Percentiles rank a stretch among this genome's conserved stretches.
phyloP scores from a whole-genome alignment of 2,113 vertebrate genomes.

The Hiodon alosoides region DNA sequence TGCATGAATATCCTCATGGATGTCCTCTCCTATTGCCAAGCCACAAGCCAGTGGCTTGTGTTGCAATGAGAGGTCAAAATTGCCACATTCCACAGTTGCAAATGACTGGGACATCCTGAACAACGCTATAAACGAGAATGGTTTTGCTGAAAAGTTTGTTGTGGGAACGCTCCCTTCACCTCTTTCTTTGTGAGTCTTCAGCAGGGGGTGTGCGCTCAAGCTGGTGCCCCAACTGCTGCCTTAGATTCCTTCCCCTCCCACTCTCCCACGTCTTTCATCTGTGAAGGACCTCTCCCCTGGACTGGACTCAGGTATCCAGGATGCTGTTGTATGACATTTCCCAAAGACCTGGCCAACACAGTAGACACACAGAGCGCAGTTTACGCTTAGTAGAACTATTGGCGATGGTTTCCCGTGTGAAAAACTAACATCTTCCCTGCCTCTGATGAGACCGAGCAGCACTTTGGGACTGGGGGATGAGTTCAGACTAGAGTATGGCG shows the following conservation, averaged over 20 bases:
- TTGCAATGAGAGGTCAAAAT: background rate
- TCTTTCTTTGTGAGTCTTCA: background rate
- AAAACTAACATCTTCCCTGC: background rate
- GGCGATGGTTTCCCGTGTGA: background rate
- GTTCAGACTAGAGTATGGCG: no score
- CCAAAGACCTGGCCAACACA: background rate
- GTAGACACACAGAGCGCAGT: background rate
- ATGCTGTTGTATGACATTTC: background rate
- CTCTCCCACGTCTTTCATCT: background rate
- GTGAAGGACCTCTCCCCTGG: background rate
- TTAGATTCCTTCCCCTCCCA: slow-evolving; percentile 4
- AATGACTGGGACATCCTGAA: background rate
- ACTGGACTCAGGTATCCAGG: no score
- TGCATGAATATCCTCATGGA: background rate
- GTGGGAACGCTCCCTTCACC: background rate
- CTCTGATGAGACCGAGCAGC: no score
- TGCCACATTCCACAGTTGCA: background rate
- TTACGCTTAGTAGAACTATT: background rate
- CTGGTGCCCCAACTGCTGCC: background rate
- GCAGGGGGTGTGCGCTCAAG: slow-evolving; percentile 13
- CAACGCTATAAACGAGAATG: slow-evolving; percentile 1
- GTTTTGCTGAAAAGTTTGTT: slow-evolving; percentile 1
- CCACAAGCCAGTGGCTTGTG: background rate
- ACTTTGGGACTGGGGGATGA: no score
- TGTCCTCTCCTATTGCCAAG: background rate